phyloP scores from a whole-genome alignment of 2,888 invertebrate genomes.

The Heliconius charithonia region DNA sequence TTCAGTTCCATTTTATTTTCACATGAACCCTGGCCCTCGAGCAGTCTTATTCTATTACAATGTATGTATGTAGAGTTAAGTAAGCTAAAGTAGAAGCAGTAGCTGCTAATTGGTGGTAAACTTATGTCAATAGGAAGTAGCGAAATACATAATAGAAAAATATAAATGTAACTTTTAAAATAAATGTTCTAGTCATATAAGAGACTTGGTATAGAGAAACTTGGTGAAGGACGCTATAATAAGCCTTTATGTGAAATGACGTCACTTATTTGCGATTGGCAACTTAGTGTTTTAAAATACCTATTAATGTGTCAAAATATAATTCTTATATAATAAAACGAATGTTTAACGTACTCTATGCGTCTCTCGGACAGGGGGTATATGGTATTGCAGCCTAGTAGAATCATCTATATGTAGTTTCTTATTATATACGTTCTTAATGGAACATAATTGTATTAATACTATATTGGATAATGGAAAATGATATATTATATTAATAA shows the following conservation, averaged over 20 bases:
- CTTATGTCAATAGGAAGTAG: slow-evolving; percentile 82
- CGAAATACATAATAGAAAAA: slow-evolving; percentile 72
- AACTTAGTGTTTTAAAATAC: slow-evolving; percentile 76
- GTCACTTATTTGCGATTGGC: slow-evolving; percentile 81
- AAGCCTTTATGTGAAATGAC: slow-evolving; percentile 77
- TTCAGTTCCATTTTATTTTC: slow-evolving; percentile 59
- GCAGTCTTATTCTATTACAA: slow-evolving; percentile 70
- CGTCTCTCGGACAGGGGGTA: slow-evolving; percentile 75
- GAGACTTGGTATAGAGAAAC: slow-evolving; percentile 76
- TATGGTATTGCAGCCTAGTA: slow-evolving; percentile 78
- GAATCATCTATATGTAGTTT: slow-evolving; percentile 80
- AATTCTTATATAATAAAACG: slow-evolving; percentile 68
- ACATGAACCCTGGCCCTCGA: slow-evolving; percentile 60
- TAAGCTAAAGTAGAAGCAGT: slow-evolving; percentile 75
- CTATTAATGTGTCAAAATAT: slow-evolving; percentile 72
- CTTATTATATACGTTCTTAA: slow-evolving; percentile 72
- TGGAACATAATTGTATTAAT: slow-evolving; percentile 74
- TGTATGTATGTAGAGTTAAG: slow-evolving; percentile 84
- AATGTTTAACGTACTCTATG: slow-evolving; percentile 73
- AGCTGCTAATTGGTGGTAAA: slow-evolving; percentile 81
- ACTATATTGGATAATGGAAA: slow-evolving; percentile 79
- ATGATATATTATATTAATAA: slow-evolving; percentile 82
- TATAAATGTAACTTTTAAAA: slow-evolving; percentile 70
- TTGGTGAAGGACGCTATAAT: slow-evolving; percentile 82
- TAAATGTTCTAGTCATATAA: slow-evolving; percentile 79